Percentiles rank a stretch among this genome's conserved stretches.
phyloP scores from a whole-genome alignment of 2,113 vertebrate genomes.

The Pelvicachromis taeniatus region DNA sequence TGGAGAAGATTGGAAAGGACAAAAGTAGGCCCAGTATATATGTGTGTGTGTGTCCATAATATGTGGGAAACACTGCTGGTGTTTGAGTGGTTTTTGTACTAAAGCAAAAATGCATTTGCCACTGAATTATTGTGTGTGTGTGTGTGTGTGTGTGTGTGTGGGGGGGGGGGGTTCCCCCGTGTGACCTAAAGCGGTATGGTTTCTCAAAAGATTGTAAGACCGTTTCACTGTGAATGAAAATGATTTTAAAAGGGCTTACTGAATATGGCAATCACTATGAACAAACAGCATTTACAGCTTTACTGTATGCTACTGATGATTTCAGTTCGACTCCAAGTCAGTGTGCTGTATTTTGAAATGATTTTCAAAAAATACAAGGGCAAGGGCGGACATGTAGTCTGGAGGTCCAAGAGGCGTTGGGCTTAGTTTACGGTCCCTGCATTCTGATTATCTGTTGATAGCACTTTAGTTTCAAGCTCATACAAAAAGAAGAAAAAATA shows the following conservation, averaged over 20 bases:
- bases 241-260: background rate
- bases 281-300: background rate
- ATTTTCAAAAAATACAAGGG: no score
- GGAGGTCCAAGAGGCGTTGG: background rate
- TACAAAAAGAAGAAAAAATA: background rate
- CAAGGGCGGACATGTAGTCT: background rate
- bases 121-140: background rate
- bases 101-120: background rate
- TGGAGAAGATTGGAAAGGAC: background rate
- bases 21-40: background rate
- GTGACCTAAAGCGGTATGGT: background rate
- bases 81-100: background rate
- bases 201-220: background rate
- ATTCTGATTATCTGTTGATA: background rate
- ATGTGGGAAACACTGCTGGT: background rate
- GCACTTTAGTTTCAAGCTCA: background rate
- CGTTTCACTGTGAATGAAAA: background rate
- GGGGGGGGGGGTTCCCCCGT: background rate
- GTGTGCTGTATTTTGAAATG: background rate
- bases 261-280: constrained; percentile 2
- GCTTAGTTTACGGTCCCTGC: background rate
- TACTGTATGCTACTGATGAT: background rate
- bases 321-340: background rate
- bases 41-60: background rate
- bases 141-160: no score